A percentile compares a stretch with the other conserved stretches of the same genome.
phyloP scores from a whole-genome alignment of 2,113 vertebrate genomes.

The Chrysemys picta region DNA sequence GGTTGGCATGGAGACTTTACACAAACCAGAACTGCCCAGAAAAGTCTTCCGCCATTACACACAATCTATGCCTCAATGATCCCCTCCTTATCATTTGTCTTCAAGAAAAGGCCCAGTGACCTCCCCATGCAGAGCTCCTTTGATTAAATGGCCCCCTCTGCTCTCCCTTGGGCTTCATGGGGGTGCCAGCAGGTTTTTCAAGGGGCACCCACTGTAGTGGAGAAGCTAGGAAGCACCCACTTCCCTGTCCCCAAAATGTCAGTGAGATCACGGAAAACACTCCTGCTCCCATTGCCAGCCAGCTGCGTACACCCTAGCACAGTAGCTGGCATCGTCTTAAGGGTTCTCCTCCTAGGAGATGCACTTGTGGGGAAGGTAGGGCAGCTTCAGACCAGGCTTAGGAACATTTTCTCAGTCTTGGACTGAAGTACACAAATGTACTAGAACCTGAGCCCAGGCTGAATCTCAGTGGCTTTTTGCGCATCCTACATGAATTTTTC shows the following conservation, averaged over 20 bases:
- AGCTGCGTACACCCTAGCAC: neutral
- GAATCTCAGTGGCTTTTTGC: neutral
- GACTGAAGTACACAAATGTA: neutral
- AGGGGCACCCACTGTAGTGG: neutral
- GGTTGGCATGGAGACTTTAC: neutral
- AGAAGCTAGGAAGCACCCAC: neutral
- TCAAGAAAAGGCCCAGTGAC: neutral
- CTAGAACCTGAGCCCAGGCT: neutral
- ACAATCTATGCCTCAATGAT: neutral
- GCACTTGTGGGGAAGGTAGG: neutral
- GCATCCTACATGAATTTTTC: neutral
- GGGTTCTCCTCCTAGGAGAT: neutral
- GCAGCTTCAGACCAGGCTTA: neutral
- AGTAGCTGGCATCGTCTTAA: neutral
- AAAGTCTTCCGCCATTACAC: neutral
- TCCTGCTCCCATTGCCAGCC: neutral
- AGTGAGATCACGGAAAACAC: neutral
- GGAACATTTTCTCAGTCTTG: neutral
- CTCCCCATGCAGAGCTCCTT: neutral
- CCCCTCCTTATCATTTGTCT: neutral
- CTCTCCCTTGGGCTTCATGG: neutral
- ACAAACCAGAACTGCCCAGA: neutral
- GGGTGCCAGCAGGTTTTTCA: neutral
- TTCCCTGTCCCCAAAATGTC: neutral
- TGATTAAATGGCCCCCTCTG: neutral